Percentiles rank a stretch among this genome's conserved stretches.
Conservation (phyloP, 2,113 vertebrate species). For the Cepphus grylle region DNA sequence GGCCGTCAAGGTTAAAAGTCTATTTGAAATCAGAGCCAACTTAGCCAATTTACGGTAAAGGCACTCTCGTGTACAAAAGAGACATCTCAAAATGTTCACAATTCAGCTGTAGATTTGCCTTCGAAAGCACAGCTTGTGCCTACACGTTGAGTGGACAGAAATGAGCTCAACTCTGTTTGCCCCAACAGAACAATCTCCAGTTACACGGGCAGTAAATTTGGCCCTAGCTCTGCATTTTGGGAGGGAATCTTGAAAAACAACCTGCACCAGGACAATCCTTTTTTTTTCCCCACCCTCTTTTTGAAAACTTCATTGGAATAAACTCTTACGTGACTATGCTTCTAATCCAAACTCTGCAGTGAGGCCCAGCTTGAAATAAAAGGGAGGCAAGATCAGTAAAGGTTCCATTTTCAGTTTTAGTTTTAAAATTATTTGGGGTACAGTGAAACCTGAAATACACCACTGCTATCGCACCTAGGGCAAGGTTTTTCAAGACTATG, state of each 20-base stretch:
- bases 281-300: background rate
- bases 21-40: background rate
- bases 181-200: background rate
- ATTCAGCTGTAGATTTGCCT: background rate
- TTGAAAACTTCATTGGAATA: background rate
- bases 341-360: background rate
- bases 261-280: background rate
- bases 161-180: background rate
- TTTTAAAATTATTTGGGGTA: background rate
- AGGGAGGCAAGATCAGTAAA: background rate
- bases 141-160: background rate
- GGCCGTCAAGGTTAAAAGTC: background rate
- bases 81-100: background rate
- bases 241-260: conserved; percentile 19
- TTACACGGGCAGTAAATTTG: background rate
- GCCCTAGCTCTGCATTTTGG: background rate
- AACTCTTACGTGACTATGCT: background rate
- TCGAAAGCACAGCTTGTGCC: background rate
- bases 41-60: background rate
- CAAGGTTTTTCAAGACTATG: background rate
- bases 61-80: background rate
- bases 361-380: background rate
- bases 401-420: background rate
- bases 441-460: background rate
- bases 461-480: background rate